A percentile compares a stretch with the other conserved stretches of the same genome.
These are phyloP conservation scores for Synergus umbraculus DNA, from an alignment of 2,888 invertebrate genomes.

Conservation along the genomic window DNA sequence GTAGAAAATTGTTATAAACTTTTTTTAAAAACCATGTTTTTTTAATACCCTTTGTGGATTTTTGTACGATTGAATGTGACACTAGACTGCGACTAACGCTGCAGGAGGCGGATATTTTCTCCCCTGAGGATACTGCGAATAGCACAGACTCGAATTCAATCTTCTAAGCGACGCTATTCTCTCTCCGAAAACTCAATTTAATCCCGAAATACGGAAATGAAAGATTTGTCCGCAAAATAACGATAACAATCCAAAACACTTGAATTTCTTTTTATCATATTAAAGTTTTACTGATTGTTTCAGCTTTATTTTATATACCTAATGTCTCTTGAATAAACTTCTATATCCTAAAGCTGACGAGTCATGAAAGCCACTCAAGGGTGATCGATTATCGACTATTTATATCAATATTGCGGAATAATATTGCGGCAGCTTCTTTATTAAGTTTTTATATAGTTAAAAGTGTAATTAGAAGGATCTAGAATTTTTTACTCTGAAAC, in stretches of 20 bases:
- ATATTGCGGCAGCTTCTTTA: neutral
- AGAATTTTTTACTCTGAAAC: neutral
- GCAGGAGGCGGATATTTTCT: constrained; percentile 21
- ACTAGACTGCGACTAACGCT: neutral
- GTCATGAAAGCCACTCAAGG: neutral
- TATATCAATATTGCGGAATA: neutral
- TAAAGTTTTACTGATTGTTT: neutral
- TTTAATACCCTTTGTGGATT: neutral
- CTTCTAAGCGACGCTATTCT: constrained; percentile 6
- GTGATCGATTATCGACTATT: constrained; percentile 2
- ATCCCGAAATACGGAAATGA: constrained; percentile 10
- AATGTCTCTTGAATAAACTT: neutral
- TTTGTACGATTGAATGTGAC: neutral
- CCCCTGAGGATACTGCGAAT: constrained; percentile 4
- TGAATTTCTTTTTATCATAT: too few species aligned
- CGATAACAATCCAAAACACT: neutral
- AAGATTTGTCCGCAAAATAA: neutral
- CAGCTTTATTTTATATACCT: neutral
- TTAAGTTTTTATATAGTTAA: neutral
- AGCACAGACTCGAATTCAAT: constrained; percentile 22
- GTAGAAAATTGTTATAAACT: too few species aligned
- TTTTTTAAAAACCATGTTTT: neutral
- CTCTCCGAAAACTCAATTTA: constrained; percentile 4
- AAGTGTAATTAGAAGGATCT: neutral
- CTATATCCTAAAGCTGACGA: neutral